A percentile compares a stretch with the other conserved stretches of the same genome.
Conservation (phyloP, 2,797 vertebrate genomes). For the Carcharodon carcharias region DNA sequence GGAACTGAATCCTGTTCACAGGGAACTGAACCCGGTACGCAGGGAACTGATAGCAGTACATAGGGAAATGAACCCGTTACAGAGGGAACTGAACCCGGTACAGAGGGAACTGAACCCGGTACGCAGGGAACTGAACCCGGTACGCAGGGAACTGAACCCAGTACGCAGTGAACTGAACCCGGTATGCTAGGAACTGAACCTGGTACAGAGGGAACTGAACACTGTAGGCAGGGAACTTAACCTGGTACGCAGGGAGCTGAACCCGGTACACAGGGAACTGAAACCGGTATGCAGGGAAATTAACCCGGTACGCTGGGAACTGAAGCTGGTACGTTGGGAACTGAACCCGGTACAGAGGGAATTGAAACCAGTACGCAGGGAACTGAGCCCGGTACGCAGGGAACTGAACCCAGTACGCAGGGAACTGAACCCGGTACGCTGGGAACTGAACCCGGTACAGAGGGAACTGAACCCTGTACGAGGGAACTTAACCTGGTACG, state of each 20-base stretch:
- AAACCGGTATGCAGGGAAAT: background rate
- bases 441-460: too few relatives aligned
- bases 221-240: background rate
- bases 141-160: background rate
- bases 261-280: background rate
- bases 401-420: background rate
- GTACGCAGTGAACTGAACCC: too few relatives aligned
- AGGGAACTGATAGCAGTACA: too few relatives aligned
- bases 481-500: too few relatives aligned
- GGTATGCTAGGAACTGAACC: background rate
- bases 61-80: background rate
- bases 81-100: background rate
- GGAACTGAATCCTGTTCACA: too few relatives aligned
- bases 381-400: background rate
- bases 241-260: background rate
- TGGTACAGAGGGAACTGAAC: too few relatives aligned
- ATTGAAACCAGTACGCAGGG: background rate
- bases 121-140: too few relatives aligned
- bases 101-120: too few relatives aligned
- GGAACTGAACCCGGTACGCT: background rate
- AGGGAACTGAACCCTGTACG: background rate
- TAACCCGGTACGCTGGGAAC: background rate
- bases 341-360: background rate
- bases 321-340: background rate
- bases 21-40: too few relatives aligned